Evolutionary conservation across 2,888 invertebrate genomes (phyloP).

Genomic region (Cerastis leucographa): DNA sequence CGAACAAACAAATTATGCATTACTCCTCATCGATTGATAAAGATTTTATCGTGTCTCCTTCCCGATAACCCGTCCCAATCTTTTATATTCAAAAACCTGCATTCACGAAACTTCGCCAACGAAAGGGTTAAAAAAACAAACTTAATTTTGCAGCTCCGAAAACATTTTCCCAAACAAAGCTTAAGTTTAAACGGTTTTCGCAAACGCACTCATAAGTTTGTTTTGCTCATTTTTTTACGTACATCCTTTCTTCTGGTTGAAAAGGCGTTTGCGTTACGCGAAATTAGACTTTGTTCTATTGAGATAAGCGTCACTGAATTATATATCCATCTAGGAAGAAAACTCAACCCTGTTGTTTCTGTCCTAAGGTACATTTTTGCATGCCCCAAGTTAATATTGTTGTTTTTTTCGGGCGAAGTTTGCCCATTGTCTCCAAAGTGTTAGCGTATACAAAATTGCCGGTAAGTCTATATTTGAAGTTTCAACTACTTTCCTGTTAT

Average conservation of each 20-base stretch:
- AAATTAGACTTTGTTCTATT: conserved; percentile 60
- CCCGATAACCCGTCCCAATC: conserved; percentile 54
- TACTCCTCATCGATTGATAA: conserved; percentile 52
- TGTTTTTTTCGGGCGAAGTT: conserved; percentile 59
- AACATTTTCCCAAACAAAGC: conserved; percentile 43
- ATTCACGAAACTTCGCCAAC: conserved; percentile 63
- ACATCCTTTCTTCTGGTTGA: conserved; percentile 57
- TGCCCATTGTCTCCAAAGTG: conserved; percentile 63
- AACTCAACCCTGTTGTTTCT: accelerated
- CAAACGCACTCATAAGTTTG: conserved; percentile 59
- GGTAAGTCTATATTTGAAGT: conserved; percentile 68
- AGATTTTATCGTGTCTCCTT: conserved; percentile 54
- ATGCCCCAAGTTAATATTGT: conserved; percentile 19
- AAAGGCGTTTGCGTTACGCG: conserved; percentile 52
- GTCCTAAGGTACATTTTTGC: accelerated
- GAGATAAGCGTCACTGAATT: conserved; percentile 53
- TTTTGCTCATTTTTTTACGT: conserved; percentile 59
- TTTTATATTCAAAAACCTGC: conserved; percentile 64
- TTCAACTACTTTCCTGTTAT: conserved; percentile 62
- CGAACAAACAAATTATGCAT: conserved; percentile 55
- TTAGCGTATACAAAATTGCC: conserved; percentile 60
- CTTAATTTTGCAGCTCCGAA: conserved; percentile 41
- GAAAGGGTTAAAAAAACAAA: conserved; percentile 62
- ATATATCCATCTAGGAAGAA: accelerated
- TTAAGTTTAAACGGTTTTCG: conserved; percentile 46